Base-by-base conservation (phyloP, 2,797 vertebrate species). In the Rallus crepitans region DNA sequence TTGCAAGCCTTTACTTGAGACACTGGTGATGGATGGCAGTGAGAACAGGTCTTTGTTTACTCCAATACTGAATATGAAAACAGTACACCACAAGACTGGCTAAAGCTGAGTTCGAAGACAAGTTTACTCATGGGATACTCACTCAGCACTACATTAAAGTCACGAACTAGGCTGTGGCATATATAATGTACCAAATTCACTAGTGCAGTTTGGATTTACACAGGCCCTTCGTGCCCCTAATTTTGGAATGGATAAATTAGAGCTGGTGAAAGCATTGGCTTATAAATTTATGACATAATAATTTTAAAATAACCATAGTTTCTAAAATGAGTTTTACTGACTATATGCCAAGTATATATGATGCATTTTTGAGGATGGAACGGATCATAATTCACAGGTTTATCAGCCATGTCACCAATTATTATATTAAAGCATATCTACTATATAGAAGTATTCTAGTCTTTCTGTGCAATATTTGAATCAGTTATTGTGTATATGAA, bases 161-260 rank as follows among this genome's bases (percentile, higher is more conserved):
- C 17, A 68, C 11, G 56, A 39, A 55, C 21, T 18, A 31, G 24
- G 11, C 7, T 72, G 70, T 79, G 15, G 35, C 9, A 4, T 3
- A 7, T 10, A 31, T 64, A 70, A 27, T 3, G 3, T 16, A 61
- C 4, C 13, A 33, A 23, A 73, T 77, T 48, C 77, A 5, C 4
- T 39, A 71, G 19, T 40, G 5, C 7, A 73, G 16, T 11, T 7
- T 27, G 18, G 9, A 77, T 73, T 80, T 88, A 19, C 20, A 24
- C 6, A 57, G 14, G 4, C 0, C 4, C 2, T 16, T 42, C 7
- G 19, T 16, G 4, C 11, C 6, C 27, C 39, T 9, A 45, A 17
- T 56, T 81, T 59, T 65, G 8, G 15, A 56, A 55, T n/a, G 7
- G 13, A 8, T 75, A 39, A 89, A 66, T 6, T 4, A 82, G 31